These are phyloP conservation scores for Leucoraja ocellata DNA, from an alignment of 2,797 vertebrate species.

Conservation along the genomic window DNA sequence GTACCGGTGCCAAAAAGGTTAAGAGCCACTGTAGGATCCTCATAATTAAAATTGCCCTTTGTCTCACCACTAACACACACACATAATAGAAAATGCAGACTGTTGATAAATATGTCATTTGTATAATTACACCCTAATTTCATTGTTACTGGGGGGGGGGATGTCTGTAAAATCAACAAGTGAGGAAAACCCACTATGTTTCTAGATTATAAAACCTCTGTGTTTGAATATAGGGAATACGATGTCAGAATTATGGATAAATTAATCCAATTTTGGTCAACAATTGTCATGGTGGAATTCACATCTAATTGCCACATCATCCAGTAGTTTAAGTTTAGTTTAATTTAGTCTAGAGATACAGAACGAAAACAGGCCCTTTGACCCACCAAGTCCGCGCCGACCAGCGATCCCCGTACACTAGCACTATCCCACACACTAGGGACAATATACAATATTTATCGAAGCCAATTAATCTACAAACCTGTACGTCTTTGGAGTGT, in stretches of 20 bases:
- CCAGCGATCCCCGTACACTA: no score
- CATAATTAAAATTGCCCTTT: background rate
- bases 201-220: background rate
- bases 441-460: no score
- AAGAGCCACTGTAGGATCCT: background rate
- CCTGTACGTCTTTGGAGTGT: no score
- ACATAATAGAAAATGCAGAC: background rate
- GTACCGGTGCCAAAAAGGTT: no score
- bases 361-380: no score
- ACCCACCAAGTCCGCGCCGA: no score
- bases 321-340: background rate
- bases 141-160: background rate
- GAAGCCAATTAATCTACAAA: no score
- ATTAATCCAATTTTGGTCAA: background rate
- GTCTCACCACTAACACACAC: background rate
- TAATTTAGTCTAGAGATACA: no score
- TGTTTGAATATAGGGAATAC: background rate
- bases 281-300: background rate
- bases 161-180: background rate
- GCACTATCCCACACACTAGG: no score
- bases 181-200: background rate
- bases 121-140: background rate
- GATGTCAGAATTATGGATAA: background rate
- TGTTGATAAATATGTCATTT: background rate
- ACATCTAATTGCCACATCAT: background rate